Percentiles rank a stretch among this genome's conserved stretches.
Conservation (phyloP, 2,888 invertebrate species). For the Prionchulus punctatus region DNA sequence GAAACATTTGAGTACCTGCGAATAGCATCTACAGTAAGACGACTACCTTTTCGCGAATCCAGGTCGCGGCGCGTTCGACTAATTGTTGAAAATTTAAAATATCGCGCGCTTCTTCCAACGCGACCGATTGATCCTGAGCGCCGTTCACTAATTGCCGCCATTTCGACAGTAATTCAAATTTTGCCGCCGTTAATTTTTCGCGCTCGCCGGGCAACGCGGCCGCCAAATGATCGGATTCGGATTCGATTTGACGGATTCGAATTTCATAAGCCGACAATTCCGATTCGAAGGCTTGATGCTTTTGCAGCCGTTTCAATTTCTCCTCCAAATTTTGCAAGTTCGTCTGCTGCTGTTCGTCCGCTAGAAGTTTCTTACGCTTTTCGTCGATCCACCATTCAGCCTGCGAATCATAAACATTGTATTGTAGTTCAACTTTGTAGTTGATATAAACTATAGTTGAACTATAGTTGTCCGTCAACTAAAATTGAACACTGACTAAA, state of each 20-base stretch:
- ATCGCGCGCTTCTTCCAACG: constrained; percentile 88
- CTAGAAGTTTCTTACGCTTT: constrained; percentile 66
- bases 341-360: constrained; percentile 57
- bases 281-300: constrained; percentile 96
- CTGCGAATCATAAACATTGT: constrained; percentile 25
- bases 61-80: constrained; percentile 81
- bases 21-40: not conserved
- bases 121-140: constrained; percentile 51
- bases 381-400: constrained; percentile 79
- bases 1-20: not conserved
- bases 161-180: constrained; percentile 45
- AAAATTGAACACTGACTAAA: too few species aligned
- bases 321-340: constrained; percentile 51
- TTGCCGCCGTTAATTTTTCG: constrained; percentile 25
- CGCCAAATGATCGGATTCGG: constrained; percentile 18
- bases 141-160: constrained; percentile 63
- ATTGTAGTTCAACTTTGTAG: too few species aligned
- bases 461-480: too few species aligned
- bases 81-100: constrained; percentile 92
- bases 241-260: constrained; percentile 45
- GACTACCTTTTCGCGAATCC: constrained; percentile 48
- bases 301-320: constrained; percentile 44
- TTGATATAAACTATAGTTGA: too few species aligned
- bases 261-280: constrained; percentile 93
- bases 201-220: too few species aligned